These are phyloP conservation scores for Tringa solitaria DNA, from an alignment of 2,113 vertebrate species.

Conservation along the genomic window DNA sequence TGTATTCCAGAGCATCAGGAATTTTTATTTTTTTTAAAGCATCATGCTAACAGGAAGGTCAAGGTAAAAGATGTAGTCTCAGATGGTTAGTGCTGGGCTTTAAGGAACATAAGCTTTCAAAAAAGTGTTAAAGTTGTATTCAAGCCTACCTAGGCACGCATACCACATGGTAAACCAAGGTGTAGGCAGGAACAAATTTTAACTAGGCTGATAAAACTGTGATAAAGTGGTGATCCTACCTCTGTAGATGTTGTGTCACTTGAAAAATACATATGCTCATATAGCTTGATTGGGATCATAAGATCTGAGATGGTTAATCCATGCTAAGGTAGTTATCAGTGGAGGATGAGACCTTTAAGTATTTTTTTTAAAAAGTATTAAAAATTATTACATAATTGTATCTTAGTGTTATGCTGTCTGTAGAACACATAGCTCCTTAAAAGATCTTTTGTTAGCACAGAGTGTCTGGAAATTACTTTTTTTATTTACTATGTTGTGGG, in stretches of 20 bases:
- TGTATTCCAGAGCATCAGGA: not conserved
- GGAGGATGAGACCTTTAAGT: not conserved
- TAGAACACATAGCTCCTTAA: not conserved
- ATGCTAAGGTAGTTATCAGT: not conserved
- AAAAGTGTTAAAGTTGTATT: not conserved
- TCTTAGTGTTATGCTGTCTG: not conserved
- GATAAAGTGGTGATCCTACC: not conserved
- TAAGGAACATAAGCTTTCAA: not conserved
- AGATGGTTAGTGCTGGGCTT: not conserved
- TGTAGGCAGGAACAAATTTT: not conserved
- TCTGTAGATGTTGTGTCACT: not conserved
- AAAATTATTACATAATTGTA: not conserved
- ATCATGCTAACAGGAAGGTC: not conserved
- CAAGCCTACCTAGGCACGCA: not conserved
- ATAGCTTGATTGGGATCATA: not conserved
- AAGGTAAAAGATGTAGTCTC: not conserved
- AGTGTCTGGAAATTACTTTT: not conserved
- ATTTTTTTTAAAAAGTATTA: not conserved
- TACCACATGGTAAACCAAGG: not conserved
- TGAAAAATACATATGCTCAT: not conserved
- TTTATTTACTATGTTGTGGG: accelerated
- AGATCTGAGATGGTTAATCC: not conserved
- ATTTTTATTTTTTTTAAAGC: not conserved
- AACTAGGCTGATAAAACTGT: not conserved
- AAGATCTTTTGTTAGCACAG: not conserved